phyloP scores from a whole-genome alignment of 2,888 invertebrate genomes.

The Melinaea marsaeus region DNA sequence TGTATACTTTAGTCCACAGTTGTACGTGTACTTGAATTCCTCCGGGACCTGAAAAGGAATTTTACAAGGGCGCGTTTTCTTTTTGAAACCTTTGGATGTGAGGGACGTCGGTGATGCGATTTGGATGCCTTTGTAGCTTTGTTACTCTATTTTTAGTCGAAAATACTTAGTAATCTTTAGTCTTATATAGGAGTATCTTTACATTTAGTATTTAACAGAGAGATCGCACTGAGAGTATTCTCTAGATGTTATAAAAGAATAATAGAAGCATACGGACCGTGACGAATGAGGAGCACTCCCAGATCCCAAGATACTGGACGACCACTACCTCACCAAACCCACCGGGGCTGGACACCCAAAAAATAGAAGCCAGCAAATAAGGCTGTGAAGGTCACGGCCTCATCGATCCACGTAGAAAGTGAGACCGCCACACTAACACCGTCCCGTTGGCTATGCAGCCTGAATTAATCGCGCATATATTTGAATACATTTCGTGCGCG shows the following conservation, averaged over 20 bases:
- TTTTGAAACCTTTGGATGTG: conserved; percentile 64
- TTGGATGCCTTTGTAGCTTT: conserved; percentile 30
- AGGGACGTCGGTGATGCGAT: conserved; percentile 49
- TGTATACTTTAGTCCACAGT: conserved; percentile 38
- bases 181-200: background rate
- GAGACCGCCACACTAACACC: conserved; percentile 78
- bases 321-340: background rate
- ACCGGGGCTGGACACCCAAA: conserved; percentile 35
- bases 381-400: conserved; percentile 76
- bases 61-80: conserved; percentile 70
- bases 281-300: too few species aligned
- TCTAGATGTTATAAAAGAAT: too few species aligned
- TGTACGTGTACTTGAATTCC: conserved; percentile 59
- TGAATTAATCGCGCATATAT: conserved; percentile 80
- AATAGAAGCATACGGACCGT: too few species aligned
- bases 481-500: conserved; percentile 72
- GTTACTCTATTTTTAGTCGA: background rate
- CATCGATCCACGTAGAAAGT: conserved; percentile 78
- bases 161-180: background rate
- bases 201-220: background rate
- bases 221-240: too few species aligned
- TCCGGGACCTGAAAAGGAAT: conserved; percentile 69
- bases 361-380: conserved; percentile 69
- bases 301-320: background rate
- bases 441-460: conserved; percentile 77